Base-by-base conservation (phyloP, 2,888 invertebrate species). In the Eupeodes latifasciatus region DNA sequence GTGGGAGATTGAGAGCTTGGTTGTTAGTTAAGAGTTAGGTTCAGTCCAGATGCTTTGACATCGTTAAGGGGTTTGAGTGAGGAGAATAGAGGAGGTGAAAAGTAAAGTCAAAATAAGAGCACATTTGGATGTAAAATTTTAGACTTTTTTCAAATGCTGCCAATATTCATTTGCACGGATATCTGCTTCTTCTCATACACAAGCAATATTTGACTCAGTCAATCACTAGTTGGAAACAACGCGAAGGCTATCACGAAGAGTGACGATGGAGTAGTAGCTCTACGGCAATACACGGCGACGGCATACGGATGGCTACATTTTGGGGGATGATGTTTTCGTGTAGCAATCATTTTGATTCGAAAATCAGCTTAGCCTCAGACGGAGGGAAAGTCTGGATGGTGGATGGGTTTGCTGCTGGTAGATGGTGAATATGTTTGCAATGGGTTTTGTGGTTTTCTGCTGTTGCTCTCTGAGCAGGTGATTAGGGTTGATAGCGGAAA, bases 311-410 rank as follows among this genome's bases (percentile, higher is more conserved):
- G 14, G 44, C 12, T 55, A 19, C 5, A 51, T 14, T 27, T 66
- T 55, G 66, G 19, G 72, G 57, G n/a, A 62, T 67, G 69, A 64
- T 85, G 85, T 78, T 81, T 88, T 85, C 85, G 67, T 81, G 85
- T 85, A 85, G 85, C 85, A 85, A 89, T 89, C 85, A 89, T 89
- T 89, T 89, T 89, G 85, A 89, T 89, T 89, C 81, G 85, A 79
- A 89, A 89, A 89, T 89, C 85, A 85, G 85, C 88, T 89, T 89
- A 89, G n/a, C n/a, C n/a, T n/a, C n/a, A n/a, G 81, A 51, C 62
- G 80, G 14, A 81, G 55, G 16, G 62, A 83, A 72, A 49, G 2
- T 40, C 6, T 40, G 40, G 40, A 40, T 40, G 40, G 40, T 40
- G 40, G 40, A 7, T 40, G 27, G 27, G 40, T 40, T 9, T 40